Percentiles rank a stretch among this genome's conserved stretches.
Conservation (phyloP, 2,888 invertebrate species). For the Mystacides longicornis region DNA sequence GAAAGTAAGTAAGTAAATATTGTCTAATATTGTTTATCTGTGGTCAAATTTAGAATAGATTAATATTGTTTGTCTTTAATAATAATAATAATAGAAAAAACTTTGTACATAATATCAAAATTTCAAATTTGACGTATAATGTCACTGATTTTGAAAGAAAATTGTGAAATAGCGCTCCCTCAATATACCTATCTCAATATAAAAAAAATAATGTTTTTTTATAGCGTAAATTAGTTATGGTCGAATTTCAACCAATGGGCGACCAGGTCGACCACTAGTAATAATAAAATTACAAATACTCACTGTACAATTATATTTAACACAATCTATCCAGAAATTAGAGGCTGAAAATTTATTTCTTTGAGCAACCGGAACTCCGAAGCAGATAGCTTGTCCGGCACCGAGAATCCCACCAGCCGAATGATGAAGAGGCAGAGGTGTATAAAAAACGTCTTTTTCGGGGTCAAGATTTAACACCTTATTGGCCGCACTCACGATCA, state of each 20-base stretch:
- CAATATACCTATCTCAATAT: background rate
- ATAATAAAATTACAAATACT: too few species aligned
- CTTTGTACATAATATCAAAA: too few species aligned
- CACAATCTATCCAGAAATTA: conserved; percentile 89
- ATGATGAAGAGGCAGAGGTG: conserved; percentile 89
- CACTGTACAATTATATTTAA: conserved; percentile 83
- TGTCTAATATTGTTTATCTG: too few species aligned
- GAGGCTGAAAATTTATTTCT: conserved; percentile 90
- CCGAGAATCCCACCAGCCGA: conserved; percentile 86
- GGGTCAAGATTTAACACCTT: conserved; percentile 53
- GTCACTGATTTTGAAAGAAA: too few species aligned
- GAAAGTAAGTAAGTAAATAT: too few species aligned
- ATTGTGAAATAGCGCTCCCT: too few species aligned
- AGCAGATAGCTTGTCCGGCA: conserved; percentile 64
- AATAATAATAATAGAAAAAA: too few species aligned
- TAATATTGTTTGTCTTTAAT: too few species aligned
- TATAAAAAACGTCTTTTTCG: conserved; percentile 71
- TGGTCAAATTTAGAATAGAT: too few species aligned
- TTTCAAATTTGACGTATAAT: too few species aligned
- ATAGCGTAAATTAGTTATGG: background rate
- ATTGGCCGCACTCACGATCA: conserved; percentile 58
- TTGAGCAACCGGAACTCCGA: conserved; percentile 74
- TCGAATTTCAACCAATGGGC: background rate
- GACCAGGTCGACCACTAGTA: too few species aligned
- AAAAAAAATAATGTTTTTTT: background rate